These are phyloP conservation scores for Phocoena phocoena DNA, from an alignment of 2,113 vertebrate species.

Conservation along the genomic window DNA sequence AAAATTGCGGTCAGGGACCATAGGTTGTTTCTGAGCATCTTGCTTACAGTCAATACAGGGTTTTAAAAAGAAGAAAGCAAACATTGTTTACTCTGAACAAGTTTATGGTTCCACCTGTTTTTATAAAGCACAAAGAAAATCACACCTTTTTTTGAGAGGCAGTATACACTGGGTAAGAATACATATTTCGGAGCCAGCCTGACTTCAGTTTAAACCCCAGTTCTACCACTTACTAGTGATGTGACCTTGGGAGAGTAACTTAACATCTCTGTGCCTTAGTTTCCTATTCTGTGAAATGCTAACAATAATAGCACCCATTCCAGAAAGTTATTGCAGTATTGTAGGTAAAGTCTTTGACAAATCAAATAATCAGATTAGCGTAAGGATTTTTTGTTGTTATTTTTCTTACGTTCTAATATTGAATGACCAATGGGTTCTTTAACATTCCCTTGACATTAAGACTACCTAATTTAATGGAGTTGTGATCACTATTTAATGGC, in stretches of 20 bases:
- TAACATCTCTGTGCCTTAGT: background rate
- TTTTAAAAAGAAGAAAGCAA: background rate
- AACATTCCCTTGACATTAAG: background rate
- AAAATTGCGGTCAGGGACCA: background rate
- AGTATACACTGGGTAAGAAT: background rate
- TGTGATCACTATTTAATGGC: background rate
- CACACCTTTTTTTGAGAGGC: background rate
- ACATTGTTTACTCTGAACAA: background rate
- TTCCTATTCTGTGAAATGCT: background rate
- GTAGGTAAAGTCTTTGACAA: background rate
- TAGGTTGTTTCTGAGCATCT: background rate
- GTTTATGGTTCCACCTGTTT: background rate
- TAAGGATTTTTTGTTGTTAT: background rate
- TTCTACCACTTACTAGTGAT: no score
- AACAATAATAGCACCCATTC: background rate
- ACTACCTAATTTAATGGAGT: background rate
- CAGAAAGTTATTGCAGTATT: background rate
- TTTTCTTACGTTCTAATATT: background rate
- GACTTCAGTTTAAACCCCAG: no score
- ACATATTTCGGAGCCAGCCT: background rate
- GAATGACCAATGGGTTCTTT: background rate
- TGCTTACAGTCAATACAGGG: background rate
- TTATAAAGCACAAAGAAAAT: background rate
- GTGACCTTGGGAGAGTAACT: background rate
- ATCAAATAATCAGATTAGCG: background rate